phyloP scores from a whole-genome alignment of 2,113 vertebrate species.

The Upupa epops region DNA sequence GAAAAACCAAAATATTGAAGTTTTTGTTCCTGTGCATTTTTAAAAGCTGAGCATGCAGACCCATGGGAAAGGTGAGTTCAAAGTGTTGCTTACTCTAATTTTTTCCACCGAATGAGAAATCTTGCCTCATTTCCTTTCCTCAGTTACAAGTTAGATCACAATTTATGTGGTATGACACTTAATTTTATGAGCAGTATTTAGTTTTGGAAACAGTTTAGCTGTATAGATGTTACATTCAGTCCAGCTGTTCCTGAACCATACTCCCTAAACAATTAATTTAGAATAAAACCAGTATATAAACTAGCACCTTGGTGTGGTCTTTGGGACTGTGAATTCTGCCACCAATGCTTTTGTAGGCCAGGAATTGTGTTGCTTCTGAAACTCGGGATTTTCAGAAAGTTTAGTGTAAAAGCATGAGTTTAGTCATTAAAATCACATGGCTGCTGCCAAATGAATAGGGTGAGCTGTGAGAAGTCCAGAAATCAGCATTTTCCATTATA shows the following conservation, averaged over 20 bases:
- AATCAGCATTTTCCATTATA: neutral
- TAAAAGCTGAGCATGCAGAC: neutral
- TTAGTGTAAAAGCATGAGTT: neutral
- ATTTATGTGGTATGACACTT: neutral
- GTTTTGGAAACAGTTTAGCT: neutral
- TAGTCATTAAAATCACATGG: neutral
- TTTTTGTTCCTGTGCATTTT: neutral
- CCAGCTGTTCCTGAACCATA: neutral
- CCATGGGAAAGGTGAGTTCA: conserved; percentile 25
- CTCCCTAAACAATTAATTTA: neutral
- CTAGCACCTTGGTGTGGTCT: neutral
- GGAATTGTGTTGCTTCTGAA: neutral
- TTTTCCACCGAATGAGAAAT: conserved; percentile 37
- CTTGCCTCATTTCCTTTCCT: conserved; percentile 35
- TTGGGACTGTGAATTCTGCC: neutral
- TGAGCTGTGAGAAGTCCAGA: neutral
- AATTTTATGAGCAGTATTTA: neutral
- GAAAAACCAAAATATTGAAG: neutral
- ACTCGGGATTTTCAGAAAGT: neutral
- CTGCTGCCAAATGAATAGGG: neutral
- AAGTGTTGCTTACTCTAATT: conserved; percentile 2
- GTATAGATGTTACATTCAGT: neutral
- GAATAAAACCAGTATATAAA: neutral
- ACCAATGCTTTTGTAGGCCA: neutral
- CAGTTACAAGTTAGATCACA: neutral